A percentile compares a stretch with the other conserved stretches of the same genome.
Evolutionary conservation across 2,888 invertebrate species (phyloP).

Genomic region (Ophion ventricosus): DNA sequence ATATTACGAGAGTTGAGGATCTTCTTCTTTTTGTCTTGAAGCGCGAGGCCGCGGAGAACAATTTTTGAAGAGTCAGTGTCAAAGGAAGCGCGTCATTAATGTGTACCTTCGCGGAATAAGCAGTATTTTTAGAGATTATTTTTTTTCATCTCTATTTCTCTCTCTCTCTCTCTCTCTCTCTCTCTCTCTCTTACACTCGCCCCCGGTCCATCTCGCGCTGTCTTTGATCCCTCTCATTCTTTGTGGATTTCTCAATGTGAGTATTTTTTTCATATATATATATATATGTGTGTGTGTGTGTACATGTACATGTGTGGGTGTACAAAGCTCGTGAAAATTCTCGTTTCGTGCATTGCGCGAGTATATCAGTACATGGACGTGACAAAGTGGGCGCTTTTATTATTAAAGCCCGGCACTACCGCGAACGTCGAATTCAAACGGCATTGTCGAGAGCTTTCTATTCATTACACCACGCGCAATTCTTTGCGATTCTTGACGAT

Average conservation of each 20-base stretch:
- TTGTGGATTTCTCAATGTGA: no score
- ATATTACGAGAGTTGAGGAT: background rate
- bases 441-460: no score
- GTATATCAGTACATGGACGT: no score
- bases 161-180: no score
- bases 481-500: no score
- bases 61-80: conserved; percentile 4
- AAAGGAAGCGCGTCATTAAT: background rate
- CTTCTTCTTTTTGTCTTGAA: background rate
- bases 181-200: no score
- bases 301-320: no score
- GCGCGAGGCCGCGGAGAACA: background rate
- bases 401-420: background rate
- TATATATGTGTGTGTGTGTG: background rate
- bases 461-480: no score
- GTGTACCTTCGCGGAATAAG: background rate
- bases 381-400: background rate
- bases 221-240: background rate
- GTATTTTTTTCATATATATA: background rate
- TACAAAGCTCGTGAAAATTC: no score
- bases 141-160: background rate
- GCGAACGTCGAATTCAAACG: no score
- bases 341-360: no score
- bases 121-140: background rate
- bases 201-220: conserved; percentile 3